Evolutionary conservation across 2,113 vertebrate species (phyloP).

Genomic region (Labrus mixtus): DNA sequence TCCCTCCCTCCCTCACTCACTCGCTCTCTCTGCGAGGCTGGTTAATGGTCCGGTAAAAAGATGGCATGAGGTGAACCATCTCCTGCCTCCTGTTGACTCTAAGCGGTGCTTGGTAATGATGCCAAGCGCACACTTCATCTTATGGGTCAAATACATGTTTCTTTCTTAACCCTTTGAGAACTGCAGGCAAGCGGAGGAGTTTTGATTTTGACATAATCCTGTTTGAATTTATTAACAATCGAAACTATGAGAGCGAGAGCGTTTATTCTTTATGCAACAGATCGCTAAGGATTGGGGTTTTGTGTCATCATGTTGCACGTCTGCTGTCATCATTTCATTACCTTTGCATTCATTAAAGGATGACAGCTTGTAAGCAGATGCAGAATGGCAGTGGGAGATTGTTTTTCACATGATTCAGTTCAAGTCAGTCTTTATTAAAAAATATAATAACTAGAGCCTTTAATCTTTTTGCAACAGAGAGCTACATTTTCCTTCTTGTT

Average conservation of each 20-base stretch:
- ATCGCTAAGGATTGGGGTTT: background rate
- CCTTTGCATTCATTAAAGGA: no score
- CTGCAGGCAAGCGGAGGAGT: background rate
- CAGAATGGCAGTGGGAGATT: no score
- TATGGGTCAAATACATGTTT: conserved; percentile 52
- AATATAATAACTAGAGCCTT: no score
- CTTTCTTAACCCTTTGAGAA: conserved; percentile 10
- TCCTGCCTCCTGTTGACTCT: conserved; percentile 76
- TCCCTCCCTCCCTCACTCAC: conserved; percentile 16
- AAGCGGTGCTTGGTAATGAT: conserved; percentile 72
- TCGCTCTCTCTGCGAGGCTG: conserved; percentile 46
- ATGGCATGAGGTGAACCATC: conserved; percentile 71
- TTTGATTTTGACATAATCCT: background rate
- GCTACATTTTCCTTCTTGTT: no score
- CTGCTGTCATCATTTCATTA: no score
- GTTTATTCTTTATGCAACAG: background rate
- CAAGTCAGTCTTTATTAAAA: no score
- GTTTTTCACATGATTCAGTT: no score
- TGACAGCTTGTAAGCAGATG: no score
- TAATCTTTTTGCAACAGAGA: no score
- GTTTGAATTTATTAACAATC: background rate
- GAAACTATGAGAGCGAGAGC: background rate
- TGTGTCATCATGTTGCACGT: no score
- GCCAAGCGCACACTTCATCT: conserved; percentile 65
- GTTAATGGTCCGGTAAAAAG: conserved; percentile 76